A percentile compares a stretch with the other conserved stretches of the same genome.
These are phyloP conservation scores for Ernsta delagoae DNA, from an alignment of 2,888 invertebrate species.

Conservation along the genomic window DNA sequence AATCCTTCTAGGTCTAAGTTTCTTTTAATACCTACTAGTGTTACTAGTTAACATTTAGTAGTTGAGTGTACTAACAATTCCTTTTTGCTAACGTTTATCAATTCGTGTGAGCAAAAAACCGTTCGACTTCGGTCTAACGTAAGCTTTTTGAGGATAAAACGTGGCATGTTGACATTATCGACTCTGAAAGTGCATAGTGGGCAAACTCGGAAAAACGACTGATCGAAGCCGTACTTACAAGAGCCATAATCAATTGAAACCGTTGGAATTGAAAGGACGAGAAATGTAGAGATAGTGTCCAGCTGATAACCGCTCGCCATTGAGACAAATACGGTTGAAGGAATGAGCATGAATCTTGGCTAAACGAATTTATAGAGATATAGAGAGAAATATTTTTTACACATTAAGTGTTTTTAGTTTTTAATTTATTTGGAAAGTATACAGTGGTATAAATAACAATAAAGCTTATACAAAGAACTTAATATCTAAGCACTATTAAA, in stretches of 20 bases:
- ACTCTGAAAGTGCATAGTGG: conserved; percentile 28
- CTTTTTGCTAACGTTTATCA: conserved; percentile 2
- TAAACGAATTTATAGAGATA: too few relatives aligned
- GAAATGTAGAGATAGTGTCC: conserved; percentile 34
- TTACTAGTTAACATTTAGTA: too few relatives aligned
- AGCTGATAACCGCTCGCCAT: conserved; percentile 40
- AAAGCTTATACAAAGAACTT: too few relatives aligned
- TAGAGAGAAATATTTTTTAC: too few relatives aligned
- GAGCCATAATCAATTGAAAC: conserved; percentile 42
- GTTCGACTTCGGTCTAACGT: conserved; percentile 7
- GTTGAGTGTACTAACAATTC: too few relatives aligned
- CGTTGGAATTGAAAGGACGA: conserved; percentile 40
- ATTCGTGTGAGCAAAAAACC: conserved; percentile 8
- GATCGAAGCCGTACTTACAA: conserved; percentile 15
- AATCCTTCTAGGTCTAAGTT: too few relatives aligned
- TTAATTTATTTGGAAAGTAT: too few relatives aligned
- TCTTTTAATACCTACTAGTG: too few relatives aligned
- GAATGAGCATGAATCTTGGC: too few relatives aligned
- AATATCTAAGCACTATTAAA: too few relatives aligned
- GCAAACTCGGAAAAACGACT: conserved; percentile 17
- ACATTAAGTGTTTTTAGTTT: too few relatives aligned
- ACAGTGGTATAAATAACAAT: too few relatives aligned
- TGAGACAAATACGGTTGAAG: conserved; percentile 44
- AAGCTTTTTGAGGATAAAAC: conserved; percentile 30
- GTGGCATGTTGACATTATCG: conserved; percentile 34